phyloP scores from a whole-genome alignment of 92 coral and sea anemone genomes.

The Palythoa heliodiscus region DNA sequence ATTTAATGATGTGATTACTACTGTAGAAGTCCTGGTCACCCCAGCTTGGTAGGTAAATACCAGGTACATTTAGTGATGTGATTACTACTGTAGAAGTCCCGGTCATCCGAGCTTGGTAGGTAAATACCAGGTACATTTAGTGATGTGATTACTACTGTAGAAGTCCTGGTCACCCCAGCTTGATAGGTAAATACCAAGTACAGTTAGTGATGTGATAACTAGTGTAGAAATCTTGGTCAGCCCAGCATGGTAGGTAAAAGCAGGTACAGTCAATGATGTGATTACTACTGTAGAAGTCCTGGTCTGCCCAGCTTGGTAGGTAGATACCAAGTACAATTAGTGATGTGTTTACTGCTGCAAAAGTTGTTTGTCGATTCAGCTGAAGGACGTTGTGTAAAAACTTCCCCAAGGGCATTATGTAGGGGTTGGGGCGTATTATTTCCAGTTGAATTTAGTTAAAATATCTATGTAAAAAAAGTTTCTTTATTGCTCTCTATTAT shows the following conservation, averaged over 20 bases:
- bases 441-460: too few relatives aligned
- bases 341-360: slow-evolving; percentile 42
- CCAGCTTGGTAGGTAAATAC: too few relatives aligned
- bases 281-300: slow-evolving; percentile 1
- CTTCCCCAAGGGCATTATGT: background rate
- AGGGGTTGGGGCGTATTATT: slow-evolving; percentile 25
- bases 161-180: too few relatives aligned
- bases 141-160: too few relatives aligned
- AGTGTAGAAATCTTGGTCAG: background rate
- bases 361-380: background rate
- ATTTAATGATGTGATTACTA: slow-evolving; percentile 28
- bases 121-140: slow-evolving; percentile 8
- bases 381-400: background rate
- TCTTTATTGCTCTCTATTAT: too few relatives aligned
- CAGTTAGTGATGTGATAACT: slow-evolving; percentile 14
- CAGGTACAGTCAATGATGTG: slow-evolving; percentile 8
- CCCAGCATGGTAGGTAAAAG: background rate
- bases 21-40: background rate
- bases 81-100: too few relatives aligned
- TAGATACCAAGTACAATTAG: background rate
- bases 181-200: slow-evolving; percentile 3
- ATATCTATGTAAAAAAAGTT: too few relatives aligned
- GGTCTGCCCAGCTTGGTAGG: background rate
- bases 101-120: background rate
- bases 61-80: too few relatives aligned